Base-by-base conservation (phyloP, 2,888 invertebrate species). In the Augiades crinisus region DNA sequence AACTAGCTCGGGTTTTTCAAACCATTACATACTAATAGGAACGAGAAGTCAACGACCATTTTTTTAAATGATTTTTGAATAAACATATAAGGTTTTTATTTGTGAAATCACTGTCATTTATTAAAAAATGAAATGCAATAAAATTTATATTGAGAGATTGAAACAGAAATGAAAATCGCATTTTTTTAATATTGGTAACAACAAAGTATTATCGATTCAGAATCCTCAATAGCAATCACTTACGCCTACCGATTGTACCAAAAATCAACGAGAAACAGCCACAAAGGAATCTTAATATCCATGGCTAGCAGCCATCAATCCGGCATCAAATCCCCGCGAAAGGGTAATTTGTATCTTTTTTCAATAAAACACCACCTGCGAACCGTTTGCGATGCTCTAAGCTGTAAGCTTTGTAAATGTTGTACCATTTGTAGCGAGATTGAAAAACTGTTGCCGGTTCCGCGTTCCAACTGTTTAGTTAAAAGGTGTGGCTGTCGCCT, bases 311-410 rank as follows among this genome's bases (percentile, higher is more conserved):
- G 59, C 65, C 74, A 78, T 78, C 77, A 81, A 76, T 75, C 74
- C 24, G 19, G 12, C 70, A 54, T 54, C 61, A 70, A 70, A 72
- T 56, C 53, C 51, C 45, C 34, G 53, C 54, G 44, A 77, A 81
- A 80, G 72, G 76, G 84, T 80, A 78, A 85, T 87, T 84, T 81
- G 81, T 84, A 81, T 84, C 81, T 84, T 85, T 87, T 86, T 87
- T 85, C 85, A 87, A 86, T 87, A 87, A 81, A 84, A 71, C 72
- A 82, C 78, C 88, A 89, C 88, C 86, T 87, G 86, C 72, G 81
- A 66, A 58, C 81, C 76, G 79, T 80, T 86, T 81, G 77, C 62
- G 65, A 70, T 73, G 74, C 77, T 77, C 78, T 78, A 78, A 83
- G 77, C 78, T 75, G 70, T 74, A 75, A 81, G 80, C 77, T 76